phyloP scores from a whole-genome alignment of 1,140 invertebrate species.

The Euura saliciscinereae region DNA sequence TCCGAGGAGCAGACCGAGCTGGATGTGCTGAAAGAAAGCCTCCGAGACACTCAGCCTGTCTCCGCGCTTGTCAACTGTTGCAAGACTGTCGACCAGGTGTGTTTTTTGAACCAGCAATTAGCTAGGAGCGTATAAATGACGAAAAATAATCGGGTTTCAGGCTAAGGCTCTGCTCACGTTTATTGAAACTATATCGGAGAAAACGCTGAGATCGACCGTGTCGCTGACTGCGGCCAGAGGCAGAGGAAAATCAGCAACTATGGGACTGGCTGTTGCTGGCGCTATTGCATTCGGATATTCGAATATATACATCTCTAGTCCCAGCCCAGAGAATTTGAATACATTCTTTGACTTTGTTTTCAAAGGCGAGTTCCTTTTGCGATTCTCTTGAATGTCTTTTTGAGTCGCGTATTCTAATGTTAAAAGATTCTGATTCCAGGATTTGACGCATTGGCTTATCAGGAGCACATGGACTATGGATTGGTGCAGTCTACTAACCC shows the following conservation, averaged over 20 bases:
- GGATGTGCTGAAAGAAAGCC: conserved; percentile 72
- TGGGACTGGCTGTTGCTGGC: conserved; percentile 92
- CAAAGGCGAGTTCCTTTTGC: conserved; percentile 67
- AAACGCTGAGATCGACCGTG: conserved; percentile 87
- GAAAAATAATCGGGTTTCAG: conserved; percentile 46
- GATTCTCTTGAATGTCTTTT: too few species aligned
- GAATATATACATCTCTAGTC: conserved; percentile 98
- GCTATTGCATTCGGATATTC: conserved; percentile 90
- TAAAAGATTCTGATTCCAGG: conserved; percentile 57
- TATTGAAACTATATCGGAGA: conserved; percentile 94
- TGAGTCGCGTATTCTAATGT: not conserved
- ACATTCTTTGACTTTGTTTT: conserved; percentile 98
- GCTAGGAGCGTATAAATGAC: not conserved
- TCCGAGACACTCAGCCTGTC: conserved; percentile 89
- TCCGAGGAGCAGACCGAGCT: conserved; percentile 67
- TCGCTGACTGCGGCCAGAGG: conserved; percentile 96
- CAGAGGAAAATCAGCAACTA: conserved; percentile 96
- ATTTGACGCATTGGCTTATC: conserved; percentile 93
- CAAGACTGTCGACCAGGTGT: conserved; percentile 90
- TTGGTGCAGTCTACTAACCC: conserved; percentile 95
- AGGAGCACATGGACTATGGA: conserved; percentile 96
- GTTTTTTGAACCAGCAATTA: conserved; percentile 5
- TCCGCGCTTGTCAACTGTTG: conserved; percentile 90
- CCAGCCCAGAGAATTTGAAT: conserved; percentile 97
- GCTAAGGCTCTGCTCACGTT: conserved; percentile 92